A percentile compares a stretch with the other conserved stretches of the same genome.
Conservation (phyloP, 2,797 vertebrate species). For the Darevskia mixta region DNA sequence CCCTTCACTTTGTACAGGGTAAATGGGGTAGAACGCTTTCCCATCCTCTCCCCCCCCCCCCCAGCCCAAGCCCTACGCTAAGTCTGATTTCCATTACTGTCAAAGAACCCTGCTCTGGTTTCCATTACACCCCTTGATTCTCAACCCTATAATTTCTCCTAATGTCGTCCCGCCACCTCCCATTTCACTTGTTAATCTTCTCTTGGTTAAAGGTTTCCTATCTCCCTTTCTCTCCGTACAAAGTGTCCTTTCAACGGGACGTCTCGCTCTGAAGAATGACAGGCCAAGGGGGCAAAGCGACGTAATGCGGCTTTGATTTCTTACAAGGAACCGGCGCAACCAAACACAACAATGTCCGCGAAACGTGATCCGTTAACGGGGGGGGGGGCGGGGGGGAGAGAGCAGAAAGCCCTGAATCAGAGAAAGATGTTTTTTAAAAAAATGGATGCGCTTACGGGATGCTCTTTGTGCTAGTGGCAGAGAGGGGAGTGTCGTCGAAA, state of each 20-base stretch:
- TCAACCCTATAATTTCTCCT: conserved; percentile 38
- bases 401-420: background rate
- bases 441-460: background rate
- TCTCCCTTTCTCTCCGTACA: conserved; percentile 31
- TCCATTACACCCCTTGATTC: background rate
- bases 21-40: background rate
- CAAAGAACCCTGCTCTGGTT: conserved; percentile 32
- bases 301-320: conserved; percentile 33
- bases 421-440: background rate
- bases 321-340: conserved; percentile 52
- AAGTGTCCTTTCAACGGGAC: conserved; percentile 17
- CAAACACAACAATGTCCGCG: conserved; percentile 9
- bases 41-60: background rate
- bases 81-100: conserved; percentile 6
- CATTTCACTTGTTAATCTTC: conserved; percentile 41
- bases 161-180: background rate
- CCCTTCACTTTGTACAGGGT: fast-evolving
- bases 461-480: background rate
- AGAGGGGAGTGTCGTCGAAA: background rate
- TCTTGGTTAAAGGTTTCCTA: conserved; percentile 33
- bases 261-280: conserved; percentile 32
- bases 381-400: background rate
- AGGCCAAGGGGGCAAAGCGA: background rate
- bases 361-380: conserved; percentile 41
- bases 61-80: background rate